These are phyloP conservation scores for Papilio aristodemus DNA, from an alignment of 1,140 invertebrate genomes.

Conservation along the genomic window DNA sequence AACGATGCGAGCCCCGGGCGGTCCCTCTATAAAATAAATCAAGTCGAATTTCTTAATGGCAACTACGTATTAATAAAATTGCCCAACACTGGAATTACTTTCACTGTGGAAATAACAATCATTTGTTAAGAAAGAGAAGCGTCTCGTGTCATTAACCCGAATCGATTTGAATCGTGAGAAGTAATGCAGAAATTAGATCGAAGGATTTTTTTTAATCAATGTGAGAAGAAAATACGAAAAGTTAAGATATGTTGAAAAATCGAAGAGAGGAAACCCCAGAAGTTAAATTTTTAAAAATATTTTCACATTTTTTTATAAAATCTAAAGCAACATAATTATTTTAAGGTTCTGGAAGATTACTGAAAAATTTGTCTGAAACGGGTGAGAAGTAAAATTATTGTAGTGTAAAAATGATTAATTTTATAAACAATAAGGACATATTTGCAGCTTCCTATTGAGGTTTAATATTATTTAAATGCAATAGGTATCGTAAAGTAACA, in stretches of 20 bases:
- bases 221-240: background rate
- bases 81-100: constrained; percentile 25
- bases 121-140: constrained; percentile 5
- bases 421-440: too few relatives aligned
- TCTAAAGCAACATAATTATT: too few relatives aligned
- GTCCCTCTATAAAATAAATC: constrained; percentile 28
- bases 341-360: too few relatives aligned
- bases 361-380: too few relatives aligned
- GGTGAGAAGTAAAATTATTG: too few relatives aligned
- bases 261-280: too few relatives aligned
- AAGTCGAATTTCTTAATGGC: constrained; percentile 28
- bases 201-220: background rate
- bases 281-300: too few relatives aligned
- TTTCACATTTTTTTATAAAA: too few relatives aligned
- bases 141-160: constrained; percentile 24
- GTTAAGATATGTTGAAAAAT: background rate
- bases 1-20: constrained; percentile 16
- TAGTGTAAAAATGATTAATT: too few relatives aligned
- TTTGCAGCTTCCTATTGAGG: too few relatives aligned
- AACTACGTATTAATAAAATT: constrained; percentile 32
- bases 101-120: constrained; percentile 28
- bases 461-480: too few relatives aligned
- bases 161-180: constrained; percentile 7
- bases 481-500: background rate
- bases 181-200: background rate